Base-by-base conservation (phyloP, 1,140 invertebrate species). In the Leptinotarsa lineolata region DNA sequence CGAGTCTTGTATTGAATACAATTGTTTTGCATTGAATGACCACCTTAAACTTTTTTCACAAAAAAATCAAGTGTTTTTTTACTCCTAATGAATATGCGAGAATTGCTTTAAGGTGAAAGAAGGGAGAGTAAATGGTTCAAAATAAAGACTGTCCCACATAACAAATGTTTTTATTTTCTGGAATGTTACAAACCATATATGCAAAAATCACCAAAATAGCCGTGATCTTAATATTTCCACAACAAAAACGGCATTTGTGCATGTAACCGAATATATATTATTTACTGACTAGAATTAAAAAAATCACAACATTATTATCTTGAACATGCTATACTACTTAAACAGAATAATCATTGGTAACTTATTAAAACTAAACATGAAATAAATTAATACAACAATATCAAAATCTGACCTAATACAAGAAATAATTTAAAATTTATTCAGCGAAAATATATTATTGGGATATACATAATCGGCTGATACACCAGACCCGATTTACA, bases 261-360 rank as follows among this genome's bases (percentile, higher is more conserved):
- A 68, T 71, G 61, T 61, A 72, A 58, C 46, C 16, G 30, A n/a
- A 70, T 58, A 16, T 63, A 54, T 58, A 58, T 63, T 59, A 74
- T 72, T 72, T 73, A 78, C 74, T 78, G 77, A 78, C 77, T 78
- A 78, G 77, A 78, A 78, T 78, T 78, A 74, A 68, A 74, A 46
- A 72, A 76, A 78, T 78, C 77, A 78, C 77, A 78, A 78, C 72
- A 70, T 72, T 72, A 67, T 72, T 68, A 70, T 20, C n/a, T 22
- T 20, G 30, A 13, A 74, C 18, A 70, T 30, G 54, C 58, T 30
- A 46, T 61, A 58, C 68, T 20, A 39, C 24, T 44, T 71, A 60
- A 67, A 60, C n/a, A 48, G 20, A 63, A 48, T 72, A 67, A 67
- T 67, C 63, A 64, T 74, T 71, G 48, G 70, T 71, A 66, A 72